A percentile compares a stretch with the other conserved stretches of the same genome.
phyloP scores from a whole-genome alignment of 2,113 vertebrate genomes.

The Willisornis vidua region DNA sequence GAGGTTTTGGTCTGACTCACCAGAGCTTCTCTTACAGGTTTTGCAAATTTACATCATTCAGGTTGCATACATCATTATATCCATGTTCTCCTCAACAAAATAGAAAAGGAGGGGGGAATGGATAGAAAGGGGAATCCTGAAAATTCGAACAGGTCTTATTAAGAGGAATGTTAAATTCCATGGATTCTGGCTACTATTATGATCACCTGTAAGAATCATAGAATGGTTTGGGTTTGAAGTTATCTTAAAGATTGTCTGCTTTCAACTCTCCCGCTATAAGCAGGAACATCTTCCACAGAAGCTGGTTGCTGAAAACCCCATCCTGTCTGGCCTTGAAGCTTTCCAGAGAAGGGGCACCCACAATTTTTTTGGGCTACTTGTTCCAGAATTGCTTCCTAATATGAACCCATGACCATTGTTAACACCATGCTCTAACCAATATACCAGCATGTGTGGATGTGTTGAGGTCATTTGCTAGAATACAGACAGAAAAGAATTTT shows the following conservation, averaged over 20 bases:
- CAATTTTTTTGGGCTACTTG: not conserved
- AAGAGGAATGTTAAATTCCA: not conserved
- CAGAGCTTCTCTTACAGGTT: not conserved
- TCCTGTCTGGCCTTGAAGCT: not conserved
- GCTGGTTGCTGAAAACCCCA: not conserved
- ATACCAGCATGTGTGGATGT: rapidly evolving
- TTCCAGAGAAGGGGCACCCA: not conserved
- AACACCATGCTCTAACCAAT: not conserved
- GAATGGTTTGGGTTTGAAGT: not conserved
- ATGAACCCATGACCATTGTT: not conserved
- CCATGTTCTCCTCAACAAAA: not conserved
- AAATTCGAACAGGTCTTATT: not conserved
- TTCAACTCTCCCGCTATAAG: not conserved
- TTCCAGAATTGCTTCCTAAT: not conserved
- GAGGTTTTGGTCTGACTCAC: not conserved
- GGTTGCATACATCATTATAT: not conserved
- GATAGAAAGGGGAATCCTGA: not conserved
- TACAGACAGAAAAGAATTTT: not conserved
- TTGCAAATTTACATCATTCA: not conserved
- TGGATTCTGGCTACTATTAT: not conserved
- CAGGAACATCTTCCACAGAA: not conserved
- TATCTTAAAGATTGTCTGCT: not conserved
- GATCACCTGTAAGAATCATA: not conserved
- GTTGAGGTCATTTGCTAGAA: not conserved
- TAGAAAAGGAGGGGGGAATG: not conserved